A percentile compares a stretch with the other conserved stretches of the same genome.
These are phyloP conservation scores for Eudorcas thomsonii DNA, from an alignment of 2,113 vertebrate genomes.

Conservation along the genomic window DNA sequence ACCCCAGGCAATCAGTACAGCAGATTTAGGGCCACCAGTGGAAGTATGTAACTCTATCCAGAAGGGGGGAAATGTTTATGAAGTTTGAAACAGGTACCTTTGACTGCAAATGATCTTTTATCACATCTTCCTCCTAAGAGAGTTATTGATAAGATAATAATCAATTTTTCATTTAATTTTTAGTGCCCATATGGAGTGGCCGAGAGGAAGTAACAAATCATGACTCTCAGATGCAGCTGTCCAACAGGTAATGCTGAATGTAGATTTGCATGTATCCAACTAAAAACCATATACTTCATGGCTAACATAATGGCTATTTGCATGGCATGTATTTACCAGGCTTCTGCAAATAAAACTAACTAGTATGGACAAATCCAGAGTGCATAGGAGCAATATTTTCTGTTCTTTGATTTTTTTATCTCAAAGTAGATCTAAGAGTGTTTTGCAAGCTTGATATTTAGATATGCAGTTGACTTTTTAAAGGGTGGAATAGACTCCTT, in stretches of 20 bases:
- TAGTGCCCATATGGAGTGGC: constrained; percentile 88
- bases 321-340: neutral
- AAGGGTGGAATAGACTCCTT: neutral
- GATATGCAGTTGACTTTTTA: neutral
- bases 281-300: neutral
- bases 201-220: constrained; percentile 75
- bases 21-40: neutral
- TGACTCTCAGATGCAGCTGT: constrained; percentile 83
- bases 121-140: constrained; percentile 15
- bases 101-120: neutral
- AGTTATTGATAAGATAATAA: constrained; percentile 9
- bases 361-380: neutral
- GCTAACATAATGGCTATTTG: neutral
- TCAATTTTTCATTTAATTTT: constrained; percentile 63
- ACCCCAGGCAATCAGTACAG: neutral
- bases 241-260: constrained; percentile 85
- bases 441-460: neutral
- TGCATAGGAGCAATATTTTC: neutral
- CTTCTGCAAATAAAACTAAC: neutral
- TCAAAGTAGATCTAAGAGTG: neutral
- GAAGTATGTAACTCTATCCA: neutral
- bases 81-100: neutral
- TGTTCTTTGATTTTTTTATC: constrained; percentile 28
- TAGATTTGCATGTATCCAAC: neutral
- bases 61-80: neutral